Percentiles rank a stretch among this genome's conserved stretches.
Evolutionary conservation across 2,797 vertebrate species (phyloP).

Genomic region (Gymnoscopelus microlampas): DNA sequence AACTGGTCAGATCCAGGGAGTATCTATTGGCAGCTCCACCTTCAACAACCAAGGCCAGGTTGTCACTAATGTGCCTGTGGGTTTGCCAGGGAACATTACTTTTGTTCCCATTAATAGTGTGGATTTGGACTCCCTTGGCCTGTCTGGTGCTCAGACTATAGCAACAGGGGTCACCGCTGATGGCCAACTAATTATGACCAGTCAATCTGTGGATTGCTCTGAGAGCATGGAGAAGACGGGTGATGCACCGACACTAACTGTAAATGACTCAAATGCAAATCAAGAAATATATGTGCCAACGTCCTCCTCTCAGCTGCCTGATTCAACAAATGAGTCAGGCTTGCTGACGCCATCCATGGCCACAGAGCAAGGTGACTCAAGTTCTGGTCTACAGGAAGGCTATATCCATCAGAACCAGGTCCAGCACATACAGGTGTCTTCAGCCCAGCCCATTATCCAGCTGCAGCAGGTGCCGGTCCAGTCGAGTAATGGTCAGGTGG

Average conservation of each 20-base stretch:
- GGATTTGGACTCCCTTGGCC: constrained; percentile 97
- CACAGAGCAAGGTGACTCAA: constrained; percentile 86
- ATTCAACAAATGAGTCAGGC: constrained; percentile 88
- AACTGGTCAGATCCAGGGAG: constrained; percentile 95
- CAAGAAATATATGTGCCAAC: constrained; percentile 97
- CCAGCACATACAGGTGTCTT: constrained; percentile 91
- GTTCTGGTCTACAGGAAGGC: constrained; percentile 88
- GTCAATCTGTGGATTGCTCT: constrained; percentile 89
- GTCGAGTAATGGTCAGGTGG: constrained; percentile 89
- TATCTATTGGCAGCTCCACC: constrained; percentile 92
- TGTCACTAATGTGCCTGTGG: constrained; percentile 96
- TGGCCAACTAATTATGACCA: constrained; percentile 94
- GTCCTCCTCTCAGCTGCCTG: constrained; percentile 89
- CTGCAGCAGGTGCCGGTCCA: constrained; percentile 93
- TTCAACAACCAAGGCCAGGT: constrained; percentile 97
- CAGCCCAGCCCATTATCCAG: constrained; percentile 92
- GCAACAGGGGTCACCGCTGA: constrained; percentile 97
- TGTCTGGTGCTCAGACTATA: constrained; percentile 96
- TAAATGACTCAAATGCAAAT: constrained; percentile 88
- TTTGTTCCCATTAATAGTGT: constrained; percentile 99
- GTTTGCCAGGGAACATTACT: constrained; percentile 97
- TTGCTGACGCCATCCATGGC: constrained; percentile 85
- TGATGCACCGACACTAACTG: constrained; percentile 86
- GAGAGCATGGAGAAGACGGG: constrained; percentile 91
- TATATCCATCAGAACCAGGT: constrained; percentile 91